Conservation (phyloP, 2,797 vertebrate genomes). For the Sardinella longiceps region DNA sequence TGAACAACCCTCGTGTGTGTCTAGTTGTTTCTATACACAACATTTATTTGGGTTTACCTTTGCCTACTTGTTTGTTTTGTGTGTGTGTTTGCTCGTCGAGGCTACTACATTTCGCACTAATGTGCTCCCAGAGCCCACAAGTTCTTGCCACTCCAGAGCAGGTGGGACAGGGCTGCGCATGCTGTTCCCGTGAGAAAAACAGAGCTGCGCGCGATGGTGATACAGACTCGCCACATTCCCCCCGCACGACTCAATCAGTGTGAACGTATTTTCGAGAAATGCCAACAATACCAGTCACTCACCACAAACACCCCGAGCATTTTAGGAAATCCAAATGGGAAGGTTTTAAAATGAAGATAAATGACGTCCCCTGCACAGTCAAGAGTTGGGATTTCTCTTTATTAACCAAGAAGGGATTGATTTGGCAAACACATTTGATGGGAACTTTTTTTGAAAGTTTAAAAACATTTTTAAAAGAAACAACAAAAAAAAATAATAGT, state of each 20-base stretch:
- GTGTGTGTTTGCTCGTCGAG: background rate
- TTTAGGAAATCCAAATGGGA: background rate
- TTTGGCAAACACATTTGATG: background rate
- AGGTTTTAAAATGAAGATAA: background rate
- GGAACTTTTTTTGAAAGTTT: no score
- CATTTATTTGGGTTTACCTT: background rate
- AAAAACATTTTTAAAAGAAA: no score
- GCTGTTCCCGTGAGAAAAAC: constrained; percentile 14
- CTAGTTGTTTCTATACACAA: background rate
- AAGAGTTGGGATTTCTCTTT: background rate
- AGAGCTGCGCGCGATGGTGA: background rate
- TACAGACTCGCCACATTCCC: constrained; percentile 2
- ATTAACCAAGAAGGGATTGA: background rate
- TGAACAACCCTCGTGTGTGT: background rate
- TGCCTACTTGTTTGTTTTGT: background rate
- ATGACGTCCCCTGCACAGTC: background rate
- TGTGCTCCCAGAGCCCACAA: background rate
- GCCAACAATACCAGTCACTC: background rate
- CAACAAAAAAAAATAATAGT: background rate
- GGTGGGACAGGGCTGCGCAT: background rate
- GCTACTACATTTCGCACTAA: background rate
- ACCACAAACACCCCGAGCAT: background rate
- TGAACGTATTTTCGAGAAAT: background rate
- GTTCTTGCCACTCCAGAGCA: background rate
- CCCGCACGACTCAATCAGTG: background rate